Percentiles rank a stretch among this genome's conserved stretches.
Conservation (phyloP, 2,797 vertebrate genomes). For the Amniataba percoides region DNA sequence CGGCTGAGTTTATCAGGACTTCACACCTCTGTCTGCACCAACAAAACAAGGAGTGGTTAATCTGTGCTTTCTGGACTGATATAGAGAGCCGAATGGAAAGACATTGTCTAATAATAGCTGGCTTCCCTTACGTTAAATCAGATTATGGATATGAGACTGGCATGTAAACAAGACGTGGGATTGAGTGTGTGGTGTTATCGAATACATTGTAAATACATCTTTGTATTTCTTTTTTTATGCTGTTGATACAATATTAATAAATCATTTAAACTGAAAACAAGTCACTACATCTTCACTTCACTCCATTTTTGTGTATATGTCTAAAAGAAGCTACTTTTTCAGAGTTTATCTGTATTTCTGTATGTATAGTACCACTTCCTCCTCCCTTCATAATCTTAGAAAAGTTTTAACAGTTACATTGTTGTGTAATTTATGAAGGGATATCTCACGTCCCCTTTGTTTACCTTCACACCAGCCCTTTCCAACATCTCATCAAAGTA, state of each 20-base stretch:
- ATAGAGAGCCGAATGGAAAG: constrained; percentile 40
- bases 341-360: background rate
- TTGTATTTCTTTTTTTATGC: constrained; percentile 75
- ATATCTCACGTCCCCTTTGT: constrained; percentile 6
- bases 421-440: background rate
- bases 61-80: constrained; percentile 41
- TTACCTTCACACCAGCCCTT: constrained; percentile 52
- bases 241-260: constrained; percentile 66
- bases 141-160: constrained; percentile 55
- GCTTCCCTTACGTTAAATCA: constrained; percentile 46
- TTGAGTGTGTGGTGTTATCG: constrained; percentile 41
- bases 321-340: background rate
- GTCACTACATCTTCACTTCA: background rate
- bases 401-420: background rate
- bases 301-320: background rate
- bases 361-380: background rate
- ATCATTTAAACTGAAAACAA: constrained; percentile 47
- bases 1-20: constrained; percentile 10
- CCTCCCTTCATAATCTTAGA: background rate
- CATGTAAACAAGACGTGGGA: constrained; percentile 48
- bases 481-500: constrained; percentile 73
- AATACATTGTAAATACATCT: constrained; percentile 77
- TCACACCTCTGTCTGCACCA: constrained; percentile 12
- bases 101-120: constrained; percentile 61
- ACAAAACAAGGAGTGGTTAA: constrained; percentile 39